These are phyloP conservation scores for Zaprionus obscuricornis DNA, from an alignment of 2,888 invertebrate species.

Conservation along the genomic window DNA sequence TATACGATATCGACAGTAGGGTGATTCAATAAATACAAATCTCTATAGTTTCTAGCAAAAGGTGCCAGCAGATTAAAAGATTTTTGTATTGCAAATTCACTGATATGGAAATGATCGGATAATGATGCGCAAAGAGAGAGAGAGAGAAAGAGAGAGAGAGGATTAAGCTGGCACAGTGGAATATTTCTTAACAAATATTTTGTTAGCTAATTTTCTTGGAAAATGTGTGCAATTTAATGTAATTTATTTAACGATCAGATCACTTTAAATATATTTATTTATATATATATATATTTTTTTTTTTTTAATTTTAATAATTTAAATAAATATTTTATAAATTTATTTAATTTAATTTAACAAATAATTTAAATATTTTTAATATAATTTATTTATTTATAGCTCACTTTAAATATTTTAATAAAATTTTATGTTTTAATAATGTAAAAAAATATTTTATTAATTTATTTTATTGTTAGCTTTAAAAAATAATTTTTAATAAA, in stretches of 20 bases:
- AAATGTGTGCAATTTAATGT: no score
- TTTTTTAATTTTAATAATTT: no score
- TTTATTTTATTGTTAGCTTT: background rate
- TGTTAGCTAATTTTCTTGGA: no score
- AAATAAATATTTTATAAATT: no score
- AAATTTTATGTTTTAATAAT: background rate
- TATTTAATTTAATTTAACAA: background rate
- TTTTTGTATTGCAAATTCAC: background rate
- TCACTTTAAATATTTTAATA: background rate
- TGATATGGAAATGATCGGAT: background rate
- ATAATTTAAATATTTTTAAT: background rate
- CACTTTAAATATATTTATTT: no score
- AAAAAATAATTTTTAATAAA: no score
- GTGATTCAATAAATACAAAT: slow-evolving; percentile 49
- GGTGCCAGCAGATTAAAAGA: slow-evolving; percentile 22
- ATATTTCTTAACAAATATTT: no score
- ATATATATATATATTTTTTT: no score
- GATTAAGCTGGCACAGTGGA: no score
- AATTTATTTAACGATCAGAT: no score
- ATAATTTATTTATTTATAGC: background rate
- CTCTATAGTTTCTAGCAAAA: slow-evolving; percentile 1
- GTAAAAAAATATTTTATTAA: background rate
- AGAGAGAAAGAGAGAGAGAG: no score
- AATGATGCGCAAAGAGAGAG: background rate
- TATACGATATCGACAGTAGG: slow-evolving; percentile 52